Percentiles rank a stretch among this genome's conserved stretches.
phyloP scores from a whole-genome alignment of 2,797 vertebrate genomes.

The Hylomyscus alleni region DNA sequence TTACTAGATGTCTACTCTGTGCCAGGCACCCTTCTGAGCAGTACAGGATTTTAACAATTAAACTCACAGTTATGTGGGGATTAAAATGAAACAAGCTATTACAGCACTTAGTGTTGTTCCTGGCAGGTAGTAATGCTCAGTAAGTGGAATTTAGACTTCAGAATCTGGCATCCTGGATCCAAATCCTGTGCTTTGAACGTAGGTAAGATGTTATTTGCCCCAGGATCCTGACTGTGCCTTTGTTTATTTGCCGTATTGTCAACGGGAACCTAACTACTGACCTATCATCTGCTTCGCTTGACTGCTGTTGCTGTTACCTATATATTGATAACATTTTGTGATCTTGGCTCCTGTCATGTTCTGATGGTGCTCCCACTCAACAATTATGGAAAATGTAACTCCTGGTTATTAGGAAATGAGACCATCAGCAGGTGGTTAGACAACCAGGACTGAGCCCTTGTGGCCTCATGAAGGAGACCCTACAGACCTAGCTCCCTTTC shows the following conservation, averaged over 20 bases:
- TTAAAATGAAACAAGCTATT: conserved; percentile 47
- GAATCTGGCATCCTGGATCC: neutral
- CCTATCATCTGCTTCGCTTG: neutral
- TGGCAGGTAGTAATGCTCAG: neutral
- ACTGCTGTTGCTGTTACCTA: neutral
- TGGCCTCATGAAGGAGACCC: neutral
- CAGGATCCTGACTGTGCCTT: neutral
- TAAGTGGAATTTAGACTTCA: neutral
- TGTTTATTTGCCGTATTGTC: conserved; percentile 3
- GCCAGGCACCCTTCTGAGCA: neutral
- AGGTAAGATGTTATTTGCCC: neutral
- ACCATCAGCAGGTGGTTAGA: neutral
- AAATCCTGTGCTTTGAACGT: neutral
- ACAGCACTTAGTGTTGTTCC: neutral
- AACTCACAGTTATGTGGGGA: neutral
- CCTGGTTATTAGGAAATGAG: neutral
- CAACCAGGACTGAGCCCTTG: neutral
- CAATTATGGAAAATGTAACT: neutral
- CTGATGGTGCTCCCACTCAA: neutral
- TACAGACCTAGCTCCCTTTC: neutral
- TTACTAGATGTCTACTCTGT: conserved; percentile 20
- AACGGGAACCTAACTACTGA: neutral
- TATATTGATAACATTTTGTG: neutral
- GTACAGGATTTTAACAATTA: neutral
- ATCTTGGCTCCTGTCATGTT: neutral